Evolutionary conservation across 2,888 invertebrate genomes (phyloP), one percentile per base, ranked within the genome.

Genomic region (Tanytarsus gracilentus): DNA sequence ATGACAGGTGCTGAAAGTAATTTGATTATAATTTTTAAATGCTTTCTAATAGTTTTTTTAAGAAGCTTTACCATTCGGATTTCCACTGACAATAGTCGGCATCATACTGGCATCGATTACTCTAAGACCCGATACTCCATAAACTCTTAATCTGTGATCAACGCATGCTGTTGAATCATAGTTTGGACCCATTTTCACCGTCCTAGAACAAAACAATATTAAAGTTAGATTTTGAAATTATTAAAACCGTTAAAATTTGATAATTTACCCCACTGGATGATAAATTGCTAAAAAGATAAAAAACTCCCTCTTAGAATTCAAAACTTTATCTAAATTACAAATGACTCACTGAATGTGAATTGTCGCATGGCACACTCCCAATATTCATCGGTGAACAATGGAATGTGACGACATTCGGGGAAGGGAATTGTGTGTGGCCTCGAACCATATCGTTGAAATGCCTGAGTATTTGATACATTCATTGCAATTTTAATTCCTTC

Each of bases 21-120:
- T n/a, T n/a, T n/a, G n/a, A n/a, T n/a, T n/a, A n/a, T n/a, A n/a
- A n/a, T n/a, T n/a, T n/a, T n/a, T n/a, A n/a, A n/a, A n/a, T n/a
- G n/a, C n/a, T n/a, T n/a, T n/a, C n/a, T n/a, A n/a, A n/a, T n/a
- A n/a, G n/a, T n/a, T n/a, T n/a, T n/a, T n/a, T n/a, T n/a, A n/a
- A n/a, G n/a, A n/a, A n/a, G n/a, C n/a, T n/a, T n/a, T n/a, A n/a
- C n/a, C 92, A 70, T 92, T 92, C 0, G 92, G 90, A 74, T 93
- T 92, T 0, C 92, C 92, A 69, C 89, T 91, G 11, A 90, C 82
- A 62, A 93, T 91, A 1, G 80, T 83, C 0, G 92, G 92, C 91
- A 93, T 92, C 56, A 93, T 84, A 64, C 89, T 88, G 0, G 89
- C 90, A 69, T 91, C 91, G 0, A 85, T 84, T 0, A 91, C 88